A percentile compares a stretch with the other conserved stretches of the same genome.
These are phyloP conservation scores for Porites divaricata DNA, from an alignment of 92 coral and sea anemone genomes.

Conservation along the genomic window DNA sequence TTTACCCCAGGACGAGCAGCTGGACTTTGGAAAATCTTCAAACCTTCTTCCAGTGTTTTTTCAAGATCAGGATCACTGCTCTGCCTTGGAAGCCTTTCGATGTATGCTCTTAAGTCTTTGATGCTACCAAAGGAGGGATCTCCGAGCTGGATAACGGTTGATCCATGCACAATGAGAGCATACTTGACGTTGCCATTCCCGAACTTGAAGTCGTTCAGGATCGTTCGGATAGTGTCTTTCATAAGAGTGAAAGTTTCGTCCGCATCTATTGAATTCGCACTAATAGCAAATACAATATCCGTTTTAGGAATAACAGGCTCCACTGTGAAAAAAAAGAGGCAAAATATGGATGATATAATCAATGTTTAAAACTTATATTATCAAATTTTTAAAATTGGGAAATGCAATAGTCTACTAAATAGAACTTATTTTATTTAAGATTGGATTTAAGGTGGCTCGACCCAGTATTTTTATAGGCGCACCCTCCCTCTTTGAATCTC, in stretches of 20 bases:
- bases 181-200: conserved; percentile 68
- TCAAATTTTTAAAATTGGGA: no score
- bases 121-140: conserved; percentile 53
- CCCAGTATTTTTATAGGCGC: no score
- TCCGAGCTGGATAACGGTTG: conserved; percentile 31
- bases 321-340: conserved; percentile 6
- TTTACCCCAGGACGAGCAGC: conserved; percentile 69
- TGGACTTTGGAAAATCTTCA: conserved; percentile 67
- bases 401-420: no score
- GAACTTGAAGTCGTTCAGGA: conserved; percentile 47
- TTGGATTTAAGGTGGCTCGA: no score
- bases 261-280: conserved; percentile 69
- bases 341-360: not conserved
- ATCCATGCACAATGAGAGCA: conserved; percentile 67
- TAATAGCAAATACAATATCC: conserved; percentile 73
- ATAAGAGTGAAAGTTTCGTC: conserved; percentile 56
- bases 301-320: conserved; percentile 47
- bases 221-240: conserved; percentile 70
- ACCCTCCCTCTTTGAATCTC: no score
- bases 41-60: conserved; percentile 59
- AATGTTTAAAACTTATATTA: no score
- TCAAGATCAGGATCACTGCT: conserved; percentile 64
- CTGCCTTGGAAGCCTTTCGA: conserved; percentile 43
- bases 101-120: conserved; percentile 43
- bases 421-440: no score